Conservation (phyloP, 2,113 vertebrate species). For the Ammospiza nelsoni region DNA sequence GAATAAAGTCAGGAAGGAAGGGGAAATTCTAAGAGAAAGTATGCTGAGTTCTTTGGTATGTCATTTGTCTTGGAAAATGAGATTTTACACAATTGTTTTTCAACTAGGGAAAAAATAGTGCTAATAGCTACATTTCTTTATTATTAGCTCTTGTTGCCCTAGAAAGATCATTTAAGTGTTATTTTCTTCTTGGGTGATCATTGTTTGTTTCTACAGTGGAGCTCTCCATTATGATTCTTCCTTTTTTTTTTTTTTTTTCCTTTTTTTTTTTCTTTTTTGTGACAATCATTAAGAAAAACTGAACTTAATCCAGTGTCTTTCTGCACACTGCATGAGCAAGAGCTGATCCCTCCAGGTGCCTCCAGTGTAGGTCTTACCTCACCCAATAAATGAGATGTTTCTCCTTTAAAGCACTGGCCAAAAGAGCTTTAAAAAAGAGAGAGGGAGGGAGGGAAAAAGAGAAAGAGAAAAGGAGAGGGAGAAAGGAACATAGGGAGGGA, state of each 20-base stretch:
- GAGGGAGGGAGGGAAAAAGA: accelerated
- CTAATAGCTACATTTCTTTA: background rate
- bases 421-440: background rate
- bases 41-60: background rate
- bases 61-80: background rate
- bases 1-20: background rate
- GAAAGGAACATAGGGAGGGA: too few species aligned
- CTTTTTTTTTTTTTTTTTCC: background rate
- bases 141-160: background rate
- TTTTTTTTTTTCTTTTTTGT: background rate
- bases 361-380: background rate
- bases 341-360: background rate
- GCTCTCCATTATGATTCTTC: background rate
- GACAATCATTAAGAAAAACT: background rate
- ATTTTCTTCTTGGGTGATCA: background rate
- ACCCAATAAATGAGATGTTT: background rate
- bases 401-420: background rate
- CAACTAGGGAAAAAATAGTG: background rate
- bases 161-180: background rate
- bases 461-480: too few species aligned
- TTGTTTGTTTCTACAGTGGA: background rate
- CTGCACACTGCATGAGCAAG: background rate
- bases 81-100: background rate
- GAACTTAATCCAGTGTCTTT: background rate
- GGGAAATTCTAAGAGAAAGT: background rate